Evolutionary conservation across 2,797 vertebrate species (phyloP).

Genomic region (Agapornis canus): DNA sequence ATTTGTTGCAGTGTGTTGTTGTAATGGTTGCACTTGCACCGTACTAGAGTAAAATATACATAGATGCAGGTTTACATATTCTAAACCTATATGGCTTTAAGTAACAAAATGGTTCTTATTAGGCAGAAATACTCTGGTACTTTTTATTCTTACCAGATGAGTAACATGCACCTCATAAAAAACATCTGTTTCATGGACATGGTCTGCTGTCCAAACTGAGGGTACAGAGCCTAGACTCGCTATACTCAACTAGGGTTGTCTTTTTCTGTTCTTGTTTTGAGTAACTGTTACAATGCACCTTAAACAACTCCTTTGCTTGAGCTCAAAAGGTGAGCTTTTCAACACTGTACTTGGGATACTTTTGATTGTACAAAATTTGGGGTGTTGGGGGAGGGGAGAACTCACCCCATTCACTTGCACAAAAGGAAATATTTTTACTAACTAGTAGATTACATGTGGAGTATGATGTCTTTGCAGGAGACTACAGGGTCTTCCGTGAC

Average conservation of each 20-base stretch:
- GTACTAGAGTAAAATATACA: background rate
- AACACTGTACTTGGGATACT: background rate
- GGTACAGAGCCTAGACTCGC: background rate
- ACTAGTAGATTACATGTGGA: background rate
- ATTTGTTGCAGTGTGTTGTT: background rate
- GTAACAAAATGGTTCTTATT: background rate
- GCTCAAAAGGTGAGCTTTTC: background rate
- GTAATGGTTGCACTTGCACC: background rate
- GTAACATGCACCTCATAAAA: fast-evolving
- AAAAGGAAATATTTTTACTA: background rate
- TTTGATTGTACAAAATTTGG: background rate
- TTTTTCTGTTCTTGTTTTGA: background rate
- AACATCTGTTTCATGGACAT: background rate
- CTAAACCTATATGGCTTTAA: background rate
- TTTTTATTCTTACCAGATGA: background rate
- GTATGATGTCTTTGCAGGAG: slow-evolving; percentile 76
- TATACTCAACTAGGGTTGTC: background rate
- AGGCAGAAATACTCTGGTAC: background rate
- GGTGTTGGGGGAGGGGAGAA: background rate
- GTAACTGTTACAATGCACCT: background rate
- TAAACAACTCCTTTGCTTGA: background rate
- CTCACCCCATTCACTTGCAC: background rate
- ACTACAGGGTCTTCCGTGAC: slow-evolving; percentile 82
- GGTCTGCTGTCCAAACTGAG: background rate
- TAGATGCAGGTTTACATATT: background rate